Evolutionary conservation across 2,888 invertebrate genomes (phyloP).

Genomic region (Trissonchulus latispiculum): DNA sequence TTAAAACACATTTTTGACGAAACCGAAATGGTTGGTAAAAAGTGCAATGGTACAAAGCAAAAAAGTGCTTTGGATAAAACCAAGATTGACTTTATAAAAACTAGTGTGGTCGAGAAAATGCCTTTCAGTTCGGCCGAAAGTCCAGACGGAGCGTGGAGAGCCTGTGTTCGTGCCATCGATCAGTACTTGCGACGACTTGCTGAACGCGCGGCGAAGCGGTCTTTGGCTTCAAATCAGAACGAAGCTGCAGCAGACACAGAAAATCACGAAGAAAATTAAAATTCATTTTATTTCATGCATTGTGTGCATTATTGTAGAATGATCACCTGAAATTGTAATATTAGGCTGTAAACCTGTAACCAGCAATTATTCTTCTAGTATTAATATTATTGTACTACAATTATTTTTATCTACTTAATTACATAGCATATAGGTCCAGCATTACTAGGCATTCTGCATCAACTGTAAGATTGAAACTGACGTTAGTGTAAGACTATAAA

Average conservation of each 20-base stretch:
- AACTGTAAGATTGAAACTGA: too few species aligned
- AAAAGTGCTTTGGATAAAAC: background rate
- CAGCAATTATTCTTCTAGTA: too few species aligned
- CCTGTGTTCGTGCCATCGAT: background rate
- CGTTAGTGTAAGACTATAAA: too few species aligned
- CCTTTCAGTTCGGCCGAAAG: background rate
- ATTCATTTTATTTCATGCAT: too few species aligned
- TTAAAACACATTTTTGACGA: background rate
- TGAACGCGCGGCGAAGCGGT: background rate
- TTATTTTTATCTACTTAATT: too few species aligned
- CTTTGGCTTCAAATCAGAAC: too few species aligned
- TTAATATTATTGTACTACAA: too few species aligned
- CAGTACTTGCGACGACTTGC: background rate
- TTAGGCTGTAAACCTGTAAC: too few species aligned
- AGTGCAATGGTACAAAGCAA: background rate
- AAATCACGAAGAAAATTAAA: background rate
- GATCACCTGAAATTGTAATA: too few species aligned
- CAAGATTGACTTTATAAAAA: background rate
- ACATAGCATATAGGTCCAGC: too few species aligned
- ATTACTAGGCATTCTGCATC: too few species aligned
- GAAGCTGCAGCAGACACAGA: background rate
- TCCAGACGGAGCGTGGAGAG: background rate
- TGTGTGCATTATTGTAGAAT: too few species aligned
- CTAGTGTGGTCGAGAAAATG: background rate
- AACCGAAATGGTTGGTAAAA: background rate